Conservation (phyloP, 2,888 invertebrate species). For the Trissoscelio sp. region DNA sequence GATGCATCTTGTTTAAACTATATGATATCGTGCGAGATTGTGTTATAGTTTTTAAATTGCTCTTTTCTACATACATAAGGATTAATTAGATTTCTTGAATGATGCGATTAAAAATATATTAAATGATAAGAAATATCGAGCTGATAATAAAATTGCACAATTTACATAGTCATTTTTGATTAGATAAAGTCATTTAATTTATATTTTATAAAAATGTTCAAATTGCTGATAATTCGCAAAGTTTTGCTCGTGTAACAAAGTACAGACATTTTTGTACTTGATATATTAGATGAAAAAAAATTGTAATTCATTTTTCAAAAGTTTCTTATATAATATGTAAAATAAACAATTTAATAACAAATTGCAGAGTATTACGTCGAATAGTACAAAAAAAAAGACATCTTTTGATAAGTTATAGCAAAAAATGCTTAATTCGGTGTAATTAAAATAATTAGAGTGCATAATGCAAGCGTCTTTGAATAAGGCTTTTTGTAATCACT, state of each 20-base stretch:
- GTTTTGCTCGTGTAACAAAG: no score
- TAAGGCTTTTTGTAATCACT: slow-evolving; percentile 1
- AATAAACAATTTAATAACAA: no score
- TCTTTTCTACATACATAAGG: not conserved
- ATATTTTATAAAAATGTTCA: not conserved
- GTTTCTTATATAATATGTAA: no score
- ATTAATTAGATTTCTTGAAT: slow-evolving; percentile 17
- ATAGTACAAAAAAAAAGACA: no score
- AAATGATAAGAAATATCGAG: slow-evolving; percentile 7
- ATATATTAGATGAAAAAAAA: no score
- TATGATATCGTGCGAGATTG: no score
- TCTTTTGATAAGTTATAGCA: no score
- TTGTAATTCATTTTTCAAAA: no score
- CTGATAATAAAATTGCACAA: slow-evolving; percentile 12
- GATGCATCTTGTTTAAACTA: no score
- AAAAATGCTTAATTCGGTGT: not conserved
- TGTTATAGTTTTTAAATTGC: no score
- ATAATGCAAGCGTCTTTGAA: not conserved
- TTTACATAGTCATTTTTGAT: slow-evolving; percentile 1
- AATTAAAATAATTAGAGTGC: not conserved
- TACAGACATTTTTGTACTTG: no score
- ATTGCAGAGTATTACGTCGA: no score
- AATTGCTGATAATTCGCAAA: not conserved
- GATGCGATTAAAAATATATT: slow-evolving; percentile 15
- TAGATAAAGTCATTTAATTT: slow-evolving; percentile 10